Base-by-base conservation (phyloP, 1,140 invertebrate genomes). In the Drosophila busckii region DNA sequence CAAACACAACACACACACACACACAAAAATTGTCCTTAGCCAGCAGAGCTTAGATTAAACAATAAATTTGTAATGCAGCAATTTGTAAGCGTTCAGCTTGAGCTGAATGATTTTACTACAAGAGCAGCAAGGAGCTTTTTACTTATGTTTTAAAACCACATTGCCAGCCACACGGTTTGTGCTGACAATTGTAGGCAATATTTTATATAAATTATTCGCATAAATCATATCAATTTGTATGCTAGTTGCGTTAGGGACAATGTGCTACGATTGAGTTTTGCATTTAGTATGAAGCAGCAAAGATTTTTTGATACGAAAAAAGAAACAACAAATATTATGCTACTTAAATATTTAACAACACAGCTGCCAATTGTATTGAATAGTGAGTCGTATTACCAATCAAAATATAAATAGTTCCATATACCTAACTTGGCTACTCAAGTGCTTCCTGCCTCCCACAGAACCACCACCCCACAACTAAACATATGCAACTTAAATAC, bases 381-480 rank as follows among this genome's bases (percentile, higher is more conserved):
- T 46, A 17, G 52, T 32, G 29, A 26, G 13, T 31, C 41, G 6
- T 26, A 53, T 25, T 40, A 65, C 25, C 32, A 70, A 78, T 58
- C 29, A 62, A 55, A 60, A 46, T 54, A 54, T 42, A 54, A 61
- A 38, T 41, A 55, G 15, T 49, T 55, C 41, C 23, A 28, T 22
- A 76, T 76, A 78, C 70, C 70, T 76, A 76, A 52, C 70, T 26
- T 66, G 53, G 52, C 61, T 61, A 49, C 66, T 78, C 71, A 76
- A 76, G 70, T 76, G 70, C 70, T 76, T 76, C 70, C 70, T 75
- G 59, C 61, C 62, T 50, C 70, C 65, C 60, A 56, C 52, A 42
- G 56, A 56, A 56, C 52, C 58, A 55, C 54, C 56, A 42, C 45
- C 41, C 41, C 41, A 49, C 15, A 37, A 22, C 7, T 37, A 40